Base-by-base conservation (phyloP, 2,888 invertebrate species). In the Nomada fabriciana region DNA sequence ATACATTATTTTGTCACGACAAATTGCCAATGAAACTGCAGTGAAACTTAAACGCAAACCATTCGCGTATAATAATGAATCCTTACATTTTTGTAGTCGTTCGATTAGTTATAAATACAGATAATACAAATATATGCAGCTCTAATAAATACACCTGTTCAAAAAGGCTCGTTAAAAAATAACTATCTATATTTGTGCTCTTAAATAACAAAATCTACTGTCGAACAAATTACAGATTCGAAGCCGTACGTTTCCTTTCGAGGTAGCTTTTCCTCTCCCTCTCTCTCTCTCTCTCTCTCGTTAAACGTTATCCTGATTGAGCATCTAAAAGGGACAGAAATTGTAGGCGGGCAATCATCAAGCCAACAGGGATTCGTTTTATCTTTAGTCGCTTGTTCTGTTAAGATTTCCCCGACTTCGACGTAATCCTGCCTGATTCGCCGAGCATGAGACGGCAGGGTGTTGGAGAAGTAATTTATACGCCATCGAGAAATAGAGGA, bases 251-350 rank as follows among this genome's bases (percentile, higher is more conserved):
- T 72, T 78, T 76, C 47, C 60, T 64, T 86, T 83, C 87, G 88
- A 88, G 88, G 88, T 88, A 88, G 88, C 84, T 87, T 86, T 47
- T 57, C 59, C 57, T 60, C 25, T 70, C 23, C 11, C 11, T 57
- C 42, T 43, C 23, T 73, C 13, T 64, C 36, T 70, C 23, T 18
- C 11, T 57, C 42, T 57, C 23, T 73, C 13, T 64, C 36, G 36
- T 76, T 61, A 36, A 72, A 82, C 55, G 25, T 77, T 83, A 82
- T 64, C 72, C 59, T 63, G 77, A 81, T 83, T 82, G 82, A 83
- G 77, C 83, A 69, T 83, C 70, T 72, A 77, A 64, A 65, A 77
- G 71, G 81, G 76, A 71, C 70, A 83, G 77, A 77, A 23, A 65
- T 80, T 52, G 76, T 53, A 50, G 68, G 29, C 76, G 59, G 60